A percentile compares a stretch with the other conserved stretches of the same genome.
phyloP scores from a whole-genome alignment of 37 sponge, comb jelly and placozoan genomes.

The Ephydatia muelleri region DNA sequence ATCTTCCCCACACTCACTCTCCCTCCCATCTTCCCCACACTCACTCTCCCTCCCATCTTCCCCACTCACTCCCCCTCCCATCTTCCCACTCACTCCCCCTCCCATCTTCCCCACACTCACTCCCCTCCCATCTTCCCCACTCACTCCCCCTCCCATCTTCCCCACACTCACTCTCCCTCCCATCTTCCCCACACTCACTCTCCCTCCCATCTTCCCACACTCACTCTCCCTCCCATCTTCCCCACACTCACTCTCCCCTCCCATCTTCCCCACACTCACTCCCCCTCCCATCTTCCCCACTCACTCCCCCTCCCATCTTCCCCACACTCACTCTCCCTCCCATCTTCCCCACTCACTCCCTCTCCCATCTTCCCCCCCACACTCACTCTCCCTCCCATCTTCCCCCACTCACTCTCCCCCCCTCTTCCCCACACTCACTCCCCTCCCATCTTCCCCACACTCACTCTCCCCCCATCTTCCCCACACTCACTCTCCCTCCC shows the following conservation, averaged over 20 bases:
- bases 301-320: no score
- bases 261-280: not conserved
- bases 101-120: no score
- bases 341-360: no score
- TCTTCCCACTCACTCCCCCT: no score
- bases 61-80: not conserved
- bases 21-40: not conserved
- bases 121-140: not conserved
- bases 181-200: no score
- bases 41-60: not conserved
- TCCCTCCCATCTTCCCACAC: no score
- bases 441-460: not conserved
- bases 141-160: not conserved
- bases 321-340: slow-evolving; percentile 72
- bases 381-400: no score
- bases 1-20: no score
- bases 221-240: no score
- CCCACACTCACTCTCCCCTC: not conserved
- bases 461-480: not conserved
- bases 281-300: no score
- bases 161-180: not conserved
- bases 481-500: not conserved
- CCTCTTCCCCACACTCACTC: no score
- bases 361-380: not conserved
- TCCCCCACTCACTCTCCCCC: no score